Evolutionary conservation across 2,888 invertebrate species (phyloP).

Genomic region (Bursaphelenchus okinawaensis): DNA sequence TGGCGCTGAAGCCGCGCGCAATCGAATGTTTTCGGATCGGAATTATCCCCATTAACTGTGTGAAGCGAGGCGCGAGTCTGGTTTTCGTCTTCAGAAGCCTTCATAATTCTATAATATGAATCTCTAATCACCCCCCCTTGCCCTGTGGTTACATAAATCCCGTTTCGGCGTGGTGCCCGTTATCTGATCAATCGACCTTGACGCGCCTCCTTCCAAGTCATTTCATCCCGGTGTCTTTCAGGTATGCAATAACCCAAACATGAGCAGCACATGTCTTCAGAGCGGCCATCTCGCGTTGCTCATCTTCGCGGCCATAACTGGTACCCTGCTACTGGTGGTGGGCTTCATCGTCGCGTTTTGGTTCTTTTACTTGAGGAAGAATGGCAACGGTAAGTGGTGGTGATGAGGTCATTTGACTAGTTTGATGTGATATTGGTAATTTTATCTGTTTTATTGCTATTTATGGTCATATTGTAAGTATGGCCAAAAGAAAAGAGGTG

Average conservation of each 20-base stretch:
- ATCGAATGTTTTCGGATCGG: not conserved
- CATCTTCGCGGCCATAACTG: conserved; percentile 51
- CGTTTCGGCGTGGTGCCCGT: not conserved
- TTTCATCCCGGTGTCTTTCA: not conserved
- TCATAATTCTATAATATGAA: no score
- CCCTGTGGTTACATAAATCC: not conserved
- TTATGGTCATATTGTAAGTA: no score
- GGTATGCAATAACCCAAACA: not conserved
- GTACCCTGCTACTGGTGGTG: conserved; percentile 43
- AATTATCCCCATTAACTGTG: not conserved
- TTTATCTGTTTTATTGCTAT: no score
- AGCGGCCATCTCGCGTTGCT: conserved; percentile 41
- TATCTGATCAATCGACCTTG: not conserved
- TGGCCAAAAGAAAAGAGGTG: no score
- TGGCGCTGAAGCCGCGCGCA: not conserved
- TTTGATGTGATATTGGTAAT: not conserved
- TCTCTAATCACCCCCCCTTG: no score
- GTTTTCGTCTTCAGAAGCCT: not conserved
- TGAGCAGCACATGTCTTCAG: conserved; percentile 31
- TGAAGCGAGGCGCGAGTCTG: not conserved
- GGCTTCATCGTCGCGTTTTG: conserved; percentile 38
- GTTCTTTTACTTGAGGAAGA: conserved; percentile 20
- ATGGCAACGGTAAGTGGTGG: conserved; percentile 1
- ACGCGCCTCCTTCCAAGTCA: not conserved
- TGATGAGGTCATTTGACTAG: not conserved